These are phyloP conservation scores for Apodemus speciosus DNA, from an alignment of 2,113 vertebrate species.

Conservation along the genomic window DNA sequence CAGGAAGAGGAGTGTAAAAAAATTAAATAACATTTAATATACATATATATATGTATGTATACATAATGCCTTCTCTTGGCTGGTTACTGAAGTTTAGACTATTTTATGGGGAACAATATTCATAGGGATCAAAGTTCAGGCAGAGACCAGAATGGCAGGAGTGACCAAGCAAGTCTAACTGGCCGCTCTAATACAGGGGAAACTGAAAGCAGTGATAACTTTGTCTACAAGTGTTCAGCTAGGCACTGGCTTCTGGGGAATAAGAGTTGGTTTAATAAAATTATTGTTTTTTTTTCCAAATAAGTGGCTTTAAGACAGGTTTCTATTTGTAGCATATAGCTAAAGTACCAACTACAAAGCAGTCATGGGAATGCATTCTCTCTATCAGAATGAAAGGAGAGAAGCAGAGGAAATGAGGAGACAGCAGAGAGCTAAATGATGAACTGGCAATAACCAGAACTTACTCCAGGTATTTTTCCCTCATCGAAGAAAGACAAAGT, in stretches of 20 bases:
- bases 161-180: background rate
- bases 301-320: background rate
- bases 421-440: background rate
- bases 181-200: background rate
- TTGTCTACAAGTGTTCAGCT: background rate
- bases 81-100: background rate
- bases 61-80: background rate
- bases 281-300: background rate
- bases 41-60: too few species aligned
- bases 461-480: background rate
- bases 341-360: background rate
- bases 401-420: background rate
- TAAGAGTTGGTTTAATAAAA: background rate
- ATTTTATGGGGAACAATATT: background rate
- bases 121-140: background rate
- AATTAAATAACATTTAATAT: too few species aligned
- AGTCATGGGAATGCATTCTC: too few species aligned
- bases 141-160: background rate
- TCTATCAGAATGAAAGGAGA: background rate
- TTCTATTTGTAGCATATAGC: background rate
- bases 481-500: constrained; percentile 14
- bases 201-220: background rate
- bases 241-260: background rate
- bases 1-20: too few species aligned
- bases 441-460: background rate